Conservation (phyloP, 2,797 vertebrate genomes). For the Synaphobranchus kaupii region DNA sequence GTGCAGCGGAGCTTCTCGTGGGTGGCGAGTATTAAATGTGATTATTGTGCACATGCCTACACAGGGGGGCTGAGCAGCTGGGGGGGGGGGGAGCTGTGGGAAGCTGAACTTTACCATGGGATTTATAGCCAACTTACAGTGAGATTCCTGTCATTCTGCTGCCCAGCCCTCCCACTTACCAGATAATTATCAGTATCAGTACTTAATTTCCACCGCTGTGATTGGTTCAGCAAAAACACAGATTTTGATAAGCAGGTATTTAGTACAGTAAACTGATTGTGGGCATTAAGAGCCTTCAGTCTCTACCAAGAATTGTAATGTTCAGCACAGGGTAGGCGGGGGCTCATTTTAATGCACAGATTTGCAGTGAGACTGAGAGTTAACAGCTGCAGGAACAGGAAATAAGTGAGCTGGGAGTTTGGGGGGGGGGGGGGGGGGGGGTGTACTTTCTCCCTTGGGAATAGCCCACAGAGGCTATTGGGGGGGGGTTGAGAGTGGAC, state of each 20-base stretch:
- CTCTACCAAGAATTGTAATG: neutral
- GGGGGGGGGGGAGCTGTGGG: neutral
- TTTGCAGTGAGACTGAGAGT: neutral
- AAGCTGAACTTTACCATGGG: neutral
- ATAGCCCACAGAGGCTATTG: neutral
- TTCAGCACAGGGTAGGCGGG: neutral
- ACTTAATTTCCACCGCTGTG: neutral
- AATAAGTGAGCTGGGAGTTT: neutral
- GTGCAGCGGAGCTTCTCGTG: neutral
- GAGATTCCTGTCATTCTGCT: neutral
- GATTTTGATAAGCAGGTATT: neutral
- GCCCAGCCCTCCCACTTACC: neutral
- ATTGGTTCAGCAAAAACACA: neutral
- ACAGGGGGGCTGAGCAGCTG: neutral
- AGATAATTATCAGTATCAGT: neutral
- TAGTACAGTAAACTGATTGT: neutral
- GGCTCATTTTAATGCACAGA: neutral
- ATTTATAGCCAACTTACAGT: neutral
- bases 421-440: neutral
- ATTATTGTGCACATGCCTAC: neutral
- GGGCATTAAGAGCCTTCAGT: neutral
- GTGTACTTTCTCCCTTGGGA: slow-evolving; percentile 9
- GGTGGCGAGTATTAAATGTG: neutral
- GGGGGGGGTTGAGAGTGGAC: neutral
- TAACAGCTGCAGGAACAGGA: neutral